Conservation (phyloP, 1,140 invertebrate species). For the Trinorchestia longiramus region DNA sequence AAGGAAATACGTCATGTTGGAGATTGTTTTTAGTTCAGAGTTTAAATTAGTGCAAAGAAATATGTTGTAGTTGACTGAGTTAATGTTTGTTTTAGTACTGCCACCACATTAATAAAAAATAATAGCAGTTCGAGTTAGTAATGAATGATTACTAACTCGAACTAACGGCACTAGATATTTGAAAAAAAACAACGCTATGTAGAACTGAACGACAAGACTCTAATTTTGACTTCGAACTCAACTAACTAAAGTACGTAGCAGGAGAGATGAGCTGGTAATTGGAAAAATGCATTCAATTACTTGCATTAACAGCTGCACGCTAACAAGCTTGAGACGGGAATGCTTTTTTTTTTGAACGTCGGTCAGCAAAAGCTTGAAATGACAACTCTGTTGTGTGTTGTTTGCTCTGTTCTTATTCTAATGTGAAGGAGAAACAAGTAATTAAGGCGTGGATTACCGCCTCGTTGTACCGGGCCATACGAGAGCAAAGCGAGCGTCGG, state of each 20-base stretch:
- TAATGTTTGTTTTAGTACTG: background rate
- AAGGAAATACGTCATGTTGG: background rate
- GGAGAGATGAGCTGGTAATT: background rate
- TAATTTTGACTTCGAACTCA: background rate
- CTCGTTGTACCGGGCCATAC: background rate
- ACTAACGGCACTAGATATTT: background rate
- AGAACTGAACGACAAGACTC: background rate
- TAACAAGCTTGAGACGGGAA: background rate
- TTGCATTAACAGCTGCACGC: background rate
- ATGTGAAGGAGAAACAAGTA: background rate
- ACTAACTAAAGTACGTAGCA: background rate
- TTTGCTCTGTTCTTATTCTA: background rate
- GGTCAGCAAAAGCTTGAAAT: background rate
- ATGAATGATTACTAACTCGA: background rate
- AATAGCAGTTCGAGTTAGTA: background rate
- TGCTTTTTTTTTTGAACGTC: background rate
- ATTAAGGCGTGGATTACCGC: background rate
- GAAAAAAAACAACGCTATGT: background rate
- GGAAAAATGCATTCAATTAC: background rate
- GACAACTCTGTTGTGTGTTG: too few species aligned
- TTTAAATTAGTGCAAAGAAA: background rate
- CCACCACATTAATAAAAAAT: background rate
- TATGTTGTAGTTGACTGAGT: background rate
- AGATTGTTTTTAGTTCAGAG: background rate
- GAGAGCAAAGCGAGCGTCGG: background rate